Evolutionary conservation across 2,797 vertebrate genomes (phyloP), one percentile per base, ranked within the genome.

Genomic region (Limnodromus scolopaceus): DNA sequence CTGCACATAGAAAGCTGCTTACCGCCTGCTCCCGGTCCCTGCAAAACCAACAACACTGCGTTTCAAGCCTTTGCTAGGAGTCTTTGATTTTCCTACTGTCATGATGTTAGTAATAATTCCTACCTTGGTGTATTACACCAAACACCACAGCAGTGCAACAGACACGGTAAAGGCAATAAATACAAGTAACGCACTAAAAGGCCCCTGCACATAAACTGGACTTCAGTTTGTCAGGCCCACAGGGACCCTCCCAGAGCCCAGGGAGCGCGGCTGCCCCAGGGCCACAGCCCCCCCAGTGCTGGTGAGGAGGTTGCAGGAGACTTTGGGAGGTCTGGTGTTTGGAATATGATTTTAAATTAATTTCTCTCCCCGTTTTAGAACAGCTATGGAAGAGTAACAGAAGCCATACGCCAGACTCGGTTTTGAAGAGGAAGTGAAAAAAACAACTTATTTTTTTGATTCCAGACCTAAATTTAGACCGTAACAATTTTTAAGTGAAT

Each of bases 391-490:
- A 55, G n/a, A 69, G n/a, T 57, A 93, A 75, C 27, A 72, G 43
- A 90, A 95, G 43, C 27, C 4, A 3, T 65, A 65, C 16, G 5
- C 15, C 75, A 89, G 64, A 46, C 38, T 61, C 2, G 1, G 28
- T 93, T 87, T 43, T 80, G 7, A 91, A 93, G 34, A 76, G n/a
- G 38, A 84, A 92, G 70, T 24, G 20, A 51, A 75, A 87, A 70
- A 81, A 78, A 4, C 28, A 51, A 23, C 36, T 71, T 53, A 49
- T 20, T 84, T 57, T 85, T 92, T 91, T 65, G 6, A 65, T 80
- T 84, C 25, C 43, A 78, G 69, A 49, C 49, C 72, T 95, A 84
- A 75, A 91, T 96, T 89, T 87, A 91, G 77, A 79, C 24, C 2
- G 4, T 16, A 84, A 81, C 14, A 68, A 87, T 80, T 93, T 95